phyloP scores from a whole-genome alignment of 1,140 invertebrate species.

The Caenorhabditis tropicalis region DNA sequence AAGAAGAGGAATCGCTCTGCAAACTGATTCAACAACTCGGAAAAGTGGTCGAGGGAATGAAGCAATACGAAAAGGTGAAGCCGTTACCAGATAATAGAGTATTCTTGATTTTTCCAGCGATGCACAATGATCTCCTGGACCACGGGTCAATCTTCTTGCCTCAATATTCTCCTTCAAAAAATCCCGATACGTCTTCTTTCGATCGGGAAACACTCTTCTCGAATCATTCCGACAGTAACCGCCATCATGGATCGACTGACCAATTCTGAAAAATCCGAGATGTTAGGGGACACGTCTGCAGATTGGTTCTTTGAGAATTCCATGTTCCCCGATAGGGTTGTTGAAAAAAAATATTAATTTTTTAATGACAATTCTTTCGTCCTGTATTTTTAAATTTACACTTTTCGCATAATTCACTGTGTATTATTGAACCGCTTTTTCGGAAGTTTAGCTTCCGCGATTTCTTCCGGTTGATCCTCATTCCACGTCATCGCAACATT shows the following conservation, averaged over 20 bases:
- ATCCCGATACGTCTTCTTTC: not conserved
- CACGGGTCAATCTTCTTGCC: not conserved
- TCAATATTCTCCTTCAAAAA: not conserved
- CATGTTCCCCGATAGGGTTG: not conserved
- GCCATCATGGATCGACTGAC: slow-evolving; percentile 5
- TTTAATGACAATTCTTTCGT: not conserved
- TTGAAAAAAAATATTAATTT: not conserved
- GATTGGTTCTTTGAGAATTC: slow-evolving; percentile 22
- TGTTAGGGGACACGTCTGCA: not conserved
- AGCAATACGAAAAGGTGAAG: not conserved
- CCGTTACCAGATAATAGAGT: too few species aligned
- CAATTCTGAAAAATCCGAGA: not conserved
- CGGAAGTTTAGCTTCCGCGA: too few species aligned
- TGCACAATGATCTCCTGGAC: slow-evolving; percentile 14
- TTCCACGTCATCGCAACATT: too few species aligned
- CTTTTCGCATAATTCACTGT: too few species aligned
- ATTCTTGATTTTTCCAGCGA: not conserved
- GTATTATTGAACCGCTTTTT: too few species aligned
- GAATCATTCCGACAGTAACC: not conserved
- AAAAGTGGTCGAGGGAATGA: not conserved
- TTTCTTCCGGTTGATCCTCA: not conserved
- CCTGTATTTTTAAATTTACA: not conserved
- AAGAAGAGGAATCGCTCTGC: slow-evolving; percentile 24
- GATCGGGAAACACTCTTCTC: not conserved
- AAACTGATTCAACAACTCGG: slow-evolving; percentile 9